Conservation (phyloP, 2,888 invertebrate genomes). For the Nomada ruficornis region DNA sequence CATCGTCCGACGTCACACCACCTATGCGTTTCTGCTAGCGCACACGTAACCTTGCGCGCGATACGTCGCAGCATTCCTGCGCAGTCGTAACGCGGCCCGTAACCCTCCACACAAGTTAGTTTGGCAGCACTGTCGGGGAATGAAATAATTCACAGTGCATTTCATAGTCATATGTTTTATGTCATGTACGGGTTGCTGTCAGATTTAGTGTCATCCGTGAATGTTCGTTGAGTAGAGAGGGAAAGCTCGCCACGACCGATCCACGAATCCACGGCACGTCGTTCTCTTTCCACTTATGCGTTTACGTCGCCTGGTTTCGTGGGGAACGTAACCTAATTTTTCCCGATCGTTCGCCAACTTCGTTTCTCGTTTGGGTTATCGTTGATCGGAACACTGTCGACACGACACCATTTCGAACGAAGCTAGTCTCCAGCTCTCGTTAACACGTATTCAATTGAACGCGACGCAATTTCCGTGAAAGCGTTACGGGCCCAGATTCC, state of each 20-base stretch:
- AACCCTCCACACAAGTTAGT: not conserved
- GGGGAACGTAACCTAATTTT: slow-evolving; percentile 20
- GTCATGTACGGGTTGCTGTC: slow-evolving; percentile 59
- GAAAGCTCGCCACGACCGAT: slow-evolving; percentile 2
- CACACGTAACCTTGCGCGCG: too few relatives aligned
- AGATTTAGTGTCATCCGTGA: slow-evolving; percentile 51
- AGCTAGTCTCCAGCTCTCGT: not conserved
- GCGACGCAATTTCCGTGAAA: not conserved
- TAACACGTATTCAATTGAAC: not conserved
- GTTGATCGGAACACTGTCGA: not conserved
- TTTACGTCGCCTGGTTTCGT: not conserved
- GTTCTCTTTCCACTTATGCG: not conserved
- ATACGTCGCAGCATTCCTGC: too few relatives aligned
- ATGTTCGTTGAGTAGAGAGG: slow-evolving; percentile 17
- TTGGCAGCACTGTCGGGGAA: slow-evolving; percentile 58
- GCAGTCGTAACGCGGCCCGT: too few relatives aligned
- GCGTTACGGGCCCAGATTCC: too few relatives aligned
- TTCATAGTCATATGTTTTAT: slow-evolving; percentile 71
- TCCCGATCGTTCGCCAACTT: not conserved
- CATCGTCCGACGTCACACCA: too few relatives aligned
- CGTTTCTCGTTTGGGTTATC: not conserved
- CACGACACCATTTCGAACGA: not conserved
- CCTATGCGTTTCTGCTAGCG: too few relatives aligned
- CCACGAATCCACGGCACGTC: not conserved
- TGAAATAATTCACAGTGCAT: slow-evolving; percentile 39